A percentile compares a stretch with the other conserved stretches of the same genome.
phyloP scores from a whole-genome alignment of 2,888 invertebrate species.

The Chaitophorus viminalis region DNA sequence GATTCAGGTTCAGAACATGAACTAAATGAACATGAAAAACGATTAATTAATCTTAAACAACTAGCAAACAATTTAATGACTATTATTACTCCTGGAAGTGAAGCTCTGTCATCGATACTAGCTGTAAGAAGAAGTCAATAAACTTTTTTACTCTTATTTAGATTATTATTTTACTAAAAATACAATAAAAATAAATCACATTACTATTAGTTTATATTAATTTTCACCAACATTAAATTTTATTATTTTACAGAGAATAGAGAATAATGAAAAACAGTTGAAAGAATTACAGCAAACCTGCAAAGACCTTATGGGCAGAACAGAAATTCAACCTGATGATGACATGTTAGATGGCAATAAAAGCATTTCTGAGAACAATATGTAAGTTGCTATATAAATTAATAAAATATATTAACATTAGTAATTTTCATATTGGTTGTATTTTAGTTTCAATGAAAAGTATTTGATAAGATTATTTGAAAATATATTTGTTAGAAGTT shows the following conservation, averaged over 20 bases:
- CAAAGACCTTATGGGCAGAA: constrained; percentile 73
- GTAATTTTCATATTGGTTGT: not conserved
- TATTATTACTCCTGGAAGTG: constrained; percentile 73
- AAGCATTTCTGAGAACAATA: not conserved
- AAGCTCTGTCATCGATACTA: constrained; percentile 59
- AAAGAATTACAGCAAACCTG: constrained; percentile 77
- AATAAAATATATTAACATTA: not conserved
- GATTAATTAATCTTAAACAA: constrained; percentile 75
- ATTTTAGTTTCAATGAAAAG: not conserved
- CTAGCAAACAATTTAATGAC: constrained; percentile 76
- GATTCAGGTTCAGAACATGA: constrained; percentile 79
- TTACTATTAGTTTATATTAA: constrained; percentile 51
- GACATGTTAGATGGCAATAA: constrained; percentile 1
- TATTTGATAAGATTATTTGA: not conserved
- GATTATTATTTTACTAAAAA: not conserved
- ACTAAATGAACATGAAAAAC: constrained; percentile 75
- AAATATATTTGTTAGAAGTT: not conserved
- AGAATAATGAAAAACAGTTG: constrained; percentile 78
- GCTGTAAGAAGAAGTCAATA: constrained; percentile 50
- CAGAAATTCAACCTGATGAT: constrained; percentile 67
- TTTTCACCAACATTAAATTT: constrained; percentile 7
- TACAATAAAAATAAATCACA: not conserved
- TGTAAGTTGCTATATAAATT: constrained; percentile 39
- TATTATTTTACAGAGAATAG: constrained; percentile 71
- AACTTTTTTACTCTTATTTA: not conserved